phyloP scores from a whole-genome alignment of 2,888 invertebrate genomes.

The Monopis laevigella region DNA sequence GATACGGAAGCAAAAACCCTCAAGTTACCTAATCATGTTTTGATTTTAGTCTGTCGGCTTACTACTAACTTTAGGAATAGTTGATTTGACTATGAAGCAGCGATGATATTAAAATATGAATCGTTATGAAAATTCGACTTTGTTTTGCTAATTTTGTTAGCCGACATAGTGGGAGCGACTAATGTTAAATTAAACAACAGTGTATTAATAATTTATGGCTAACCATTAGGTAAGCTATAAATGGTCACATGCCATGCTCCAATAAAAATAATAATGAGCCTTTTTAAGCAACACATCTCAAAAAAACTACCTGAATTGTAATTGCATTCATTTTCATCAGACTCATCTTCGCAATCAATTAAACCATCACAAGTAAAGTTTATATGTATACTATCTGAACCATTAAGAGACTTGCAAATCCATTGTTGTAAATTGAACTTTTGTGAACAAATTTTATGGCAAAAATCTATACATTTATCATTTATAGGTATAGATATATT shows the following conservation, averaged over 20 bases:
- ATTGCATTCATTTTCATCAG: conserved; percentile 40
- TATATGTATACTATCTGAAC: conserved; percentile 27
- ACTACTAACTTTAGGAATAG: too few relatives aligned
- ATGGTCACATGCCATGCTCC: too few relatives aligned
- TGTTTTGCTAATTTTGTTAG: too few relatives aligned
- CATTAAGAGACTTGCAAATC: conserved; percentile 33
- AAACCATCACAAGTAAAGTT: conserved; percentile 47
- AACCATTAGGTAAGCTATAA: too few relatives aligned
- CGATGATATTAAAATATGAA: too few relatives aligned
- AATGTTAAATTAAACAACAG: not conserved
- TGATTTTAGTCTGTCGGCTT: too few relatives aligned
- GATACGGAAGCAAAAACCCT: too few relatives aligned
- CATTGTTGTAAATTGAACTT: conserved; percentile 32
- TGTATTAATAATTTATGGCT: too few relatives aligned
- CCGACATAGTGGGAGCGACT: not conserved
- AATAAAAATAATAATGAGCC: too few relatives aligned
- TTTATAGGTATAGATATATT: conserved; percentile 28
- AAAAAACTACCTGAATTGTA: conserved; percentile 8
- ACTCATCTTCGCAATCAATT: conserved; percentile 45
- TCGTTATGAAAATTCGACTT: too few relatives aligned
- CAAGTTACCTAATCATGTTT: too few relatives aligned
- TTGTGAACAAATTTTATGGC: conserved; percentile 37
- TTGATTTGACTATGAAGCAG: too few relatives aligned
- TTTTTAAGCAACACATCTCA: not conserved
- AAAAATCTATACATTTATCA: conserved; percentile 28